Conservation (phyloP, 2,888 invertebrate species). For the Tenthredo mesomela region DNA sequence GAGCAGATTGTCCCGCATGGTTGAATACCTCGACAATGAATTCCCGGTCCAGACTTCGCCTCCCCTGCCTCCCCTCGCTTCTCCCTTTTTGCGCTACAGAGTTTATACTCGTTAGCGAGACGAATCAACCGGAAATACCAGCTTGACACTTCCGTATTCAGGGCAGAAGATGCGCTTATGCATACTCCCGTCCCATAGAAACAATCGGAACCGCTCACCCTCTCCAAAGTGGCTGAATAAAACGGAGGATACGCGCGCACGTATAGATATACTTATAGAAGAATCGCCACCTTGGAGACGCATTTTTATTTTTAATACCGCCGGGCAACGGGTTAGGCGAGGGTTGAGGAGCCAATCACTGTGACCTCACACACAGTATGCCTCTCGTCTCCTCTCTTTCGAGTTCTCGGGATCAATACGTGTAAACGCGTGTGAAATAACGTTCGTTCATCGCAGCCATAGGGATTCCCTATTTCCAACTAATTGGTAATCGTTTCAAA, state of each 20-base stretch:
- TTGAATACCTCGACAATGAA: slow-evolving; percentile 44
- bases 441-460: background rate
- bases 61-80: slow-evolving; percentile 7
- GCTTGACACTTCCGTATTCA: slow-evolving; percentile 75
- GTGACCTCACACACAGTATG: background rate
- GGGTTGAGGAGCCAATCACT: slow-evolving; percentile 29
- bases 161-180: slow-evolving; percentile 57
- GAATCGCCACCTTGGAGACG: background rate
- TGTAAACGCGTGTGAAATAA: slow-evolving; percentile 21
- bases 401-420: background rate
- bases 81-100: slow-evolving; percentile 11
- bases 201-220: slow-evolving; percentile 24
- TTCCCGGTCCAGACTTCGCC: slow-evolving; percentile 33
- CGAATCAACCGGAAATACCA: slow-evolving; percentile 78
- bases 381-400: background rate
- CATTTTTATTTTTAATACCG: slow-evolving; percentile 32
- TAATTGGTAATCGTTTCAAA: slow-evolving; percentile 35
- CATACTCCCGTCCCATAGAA: background rate
- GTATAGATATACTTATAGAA: no score
- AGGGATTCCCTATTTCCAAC: background rate
- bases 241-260: background rate
- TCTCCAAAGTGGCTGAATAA: slow-evolving; percentile 28
- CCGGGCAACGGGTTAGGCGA: slow-evolving; percentile 21
- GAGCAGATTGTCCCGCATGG: slow-evolving; percentile 43
- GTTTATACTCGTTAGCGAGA: slow-evolving; percentile 73